Evolutionary conservation across 1,140 invertebrate genomes (phyloP).

Genomic region (Maconellicoccus hirsutus): DNA sequence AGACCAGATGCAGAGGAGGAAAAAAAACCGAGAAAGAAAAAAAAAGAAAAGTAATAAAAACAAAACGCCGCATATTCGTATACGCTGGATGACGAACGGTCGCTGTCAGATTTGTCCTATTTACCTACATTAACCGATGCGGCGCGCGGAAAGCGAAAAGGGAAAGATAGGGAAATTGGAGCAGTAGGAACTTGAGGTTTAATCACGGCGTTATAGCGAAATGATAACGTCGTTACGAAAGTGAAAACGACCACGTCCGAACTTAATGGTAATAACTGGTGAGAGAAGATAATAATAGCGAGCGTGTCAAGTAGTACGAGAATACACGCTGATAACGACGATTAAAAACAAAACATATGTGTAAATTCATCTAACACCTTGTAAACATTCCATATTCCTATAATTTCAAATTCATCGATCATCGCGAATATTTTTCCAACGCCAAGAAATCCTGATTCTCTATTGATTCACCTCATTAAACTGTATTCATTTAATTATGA

Average conservation of each 20-base stretch:
- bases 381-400: too few relatives aligned
- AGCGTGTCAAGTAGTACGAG: background rate
- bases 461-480: too few relatives aligned
- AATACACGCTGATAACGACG: background rate
- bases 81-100: background rate
- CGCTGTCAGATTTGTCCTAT: conserved; percentile 18
- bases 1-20: background rate
- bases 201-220: background rate
- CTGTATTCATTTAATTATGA: too few relatives aligned
- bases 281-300: background rate
- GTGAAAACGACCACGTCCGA: conserved; percentile 7
- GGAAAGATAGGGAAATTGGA: conserved; percentile 16
- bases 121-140: conserved; percentile 10
- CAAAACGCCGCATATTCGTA: conserved; percentile 1
- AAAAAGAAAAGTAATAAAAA: conserved; percentile 13
- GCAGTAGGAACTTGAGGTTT: conserved; percentile 18
- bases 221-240: conserved; percentile 16
- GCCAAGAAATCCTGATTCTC: too few relatives aligned
- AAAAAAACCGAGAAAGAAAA: background rate
- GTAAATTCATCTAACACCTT: too few relatives aligned
- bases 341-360: too few relatives aligned
- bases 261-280: background rate
- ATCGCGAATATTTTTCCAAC: too few relatives aligned
- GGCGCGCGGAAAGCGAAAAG: background rate
- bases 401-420: too few relatives aligned